Evolutionary conservation across 1,140 invertebrate genomes (phyloP).

Genomic region (Eurosta solidaginis): DNA sequence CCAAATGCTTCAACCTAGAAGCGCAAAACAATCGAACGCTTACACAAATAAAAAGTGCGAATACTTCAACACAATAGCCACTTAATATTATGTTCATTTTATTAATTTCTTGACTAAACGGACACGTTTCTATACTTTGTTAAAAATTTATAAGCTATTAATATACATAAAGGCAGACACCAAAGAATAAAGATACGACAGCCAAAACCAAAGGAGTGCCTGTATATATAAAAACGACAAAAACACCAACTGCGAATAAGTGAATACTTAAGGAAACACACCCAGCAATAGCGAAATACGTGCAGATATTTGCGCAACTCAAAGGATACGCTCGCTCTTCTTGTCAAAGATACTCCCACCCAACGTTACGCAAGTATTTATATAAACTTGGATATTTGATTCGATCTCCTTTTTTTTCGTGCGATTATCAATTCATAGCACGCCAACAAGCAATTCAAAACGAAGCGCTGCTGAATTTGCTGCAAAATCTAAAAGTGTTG

Average conservation of each 20-base stretch:
- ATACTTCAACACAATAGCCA: constrained; percentile 6
- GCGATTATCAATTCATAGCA: constrained; percentile 26
- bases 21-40: no score
- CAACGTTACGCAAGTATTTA: no score
- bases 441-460: constrained; percentile 1
- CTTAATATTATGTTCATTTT: neutral
- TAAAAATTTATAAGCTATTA: constrained; percentile 17
- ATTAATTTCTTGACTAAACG: constrained; percentile 27
- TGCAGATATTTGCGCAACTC: neutral
- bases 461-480: neutral
- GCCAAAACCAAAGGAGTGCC: no score
- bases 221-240: neutral
- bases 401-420: neutral
- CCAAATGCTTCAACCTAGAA: no score
- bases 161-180: neutral
- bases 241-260: neutral
- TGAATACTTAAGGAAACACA: neutral
- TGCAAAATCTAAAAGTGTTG: constrained; percentile 1
- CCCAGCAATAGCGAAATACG: neutral
- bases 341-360: neutral
- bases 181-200: neutral
- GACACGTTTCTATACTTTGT: constrained; percentile 19
- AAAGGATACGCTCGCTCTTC: neutral
- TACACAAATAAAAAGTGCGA: no score
- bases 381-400: neutral